Conservation (phyloP, 37 sponge, comb jelly and placozoan genomes). For the Axinella damicornis region DNA sequence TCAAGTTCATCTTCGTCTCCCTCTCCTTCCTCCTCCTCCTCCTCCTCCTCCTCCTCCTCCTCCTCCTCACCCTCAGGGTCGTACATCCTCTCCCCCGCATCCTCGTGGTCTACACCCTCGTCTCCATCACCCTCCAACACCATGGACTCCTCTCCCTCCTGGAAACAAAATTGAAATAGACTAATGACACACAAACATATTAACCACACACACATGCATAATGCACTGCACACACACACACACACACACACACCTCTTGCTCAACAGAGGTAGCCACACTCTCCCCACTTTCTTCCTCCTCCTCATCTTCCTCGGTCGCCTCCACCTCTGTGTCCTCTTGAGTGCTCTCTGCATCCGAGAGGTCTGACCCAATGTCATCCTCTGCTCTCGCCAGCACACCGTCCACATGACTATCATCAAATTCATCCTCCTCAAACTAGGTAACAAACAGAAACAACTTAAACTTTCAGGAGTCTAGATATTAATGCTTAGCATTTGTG, state of each 20-base stretch:
- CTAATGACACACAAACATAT: background rate
- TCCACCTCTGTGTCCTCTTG: slow-evolving; percentile 46
- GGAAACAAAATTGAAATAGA: no score
- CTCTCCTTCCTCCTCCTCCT: slow-evolving; percentile 63
- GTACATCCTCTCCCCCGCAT: background rate
- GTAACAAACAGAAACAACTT: background rate
- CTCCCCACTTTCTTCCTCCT: slow-evolving; percentile 41
- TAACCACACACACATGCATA: background rate
- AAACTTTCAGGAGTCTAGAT: background rate
- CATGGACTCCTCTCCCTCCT: slow-evolving; percentile 11
- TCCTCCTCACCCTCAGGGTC: slow-evolving; percentile 53
- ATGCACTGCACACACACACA: background rate
- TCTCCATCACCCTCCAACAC: background rate
- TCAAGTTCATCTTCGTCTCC: slow-evolving; percentile 69
- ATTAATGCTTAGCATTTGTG: background rate
- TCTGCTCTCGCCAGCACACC: background rate
- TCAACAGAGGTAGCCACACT: background rate
- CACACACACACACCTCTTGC: background rate
- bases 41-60: slow-evolving; percentile 64
- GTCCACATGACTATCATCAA: slow-evolving; percentile 42
- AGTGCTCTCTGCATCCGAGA: slow-evolving; percentile 31
- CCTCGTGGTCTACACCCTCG: background rate
- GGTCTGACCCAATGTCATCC: slow-evolving; percentile 30
- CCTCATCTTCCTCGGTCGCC: slow-evolving; percentile 39
- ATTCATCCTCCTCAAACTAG: slow-evolving; percentile 79